Evolutionary conservation across 2,797 vertebrate genomes (phyloP), one percentile per base, ranked within the genome.

Genomic region (Lutra lutra): DNA sequence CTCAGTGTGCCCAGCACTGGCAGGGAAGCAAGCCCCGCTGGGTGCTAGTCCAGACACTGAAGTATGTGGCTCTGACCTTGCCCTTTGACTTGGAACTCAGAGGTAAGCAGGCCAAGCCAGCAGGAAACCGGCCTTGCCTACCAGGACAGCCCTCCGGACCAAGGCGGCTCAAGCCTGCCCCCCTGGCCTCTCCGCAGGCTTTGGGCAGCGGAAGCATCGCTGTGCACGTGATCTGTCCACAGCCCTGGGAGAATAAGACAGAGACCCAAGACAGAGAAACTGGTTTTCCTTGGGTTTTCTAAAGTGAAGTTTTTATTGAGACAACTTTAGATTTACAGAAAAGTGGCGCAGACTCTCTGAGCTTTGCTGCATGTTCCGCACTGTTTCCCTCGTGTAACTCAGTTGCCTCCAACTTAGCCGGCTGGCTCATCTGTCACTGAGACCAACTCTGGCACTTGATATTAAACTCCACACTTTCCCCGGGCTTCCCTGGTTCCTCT

Each of bases 341-440:
- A 66, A 4, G 35, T 46, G 23, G 5, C 58, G 72, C n/a, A 85
- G 89, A 29, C 27, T 25, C 27, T 10, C 13, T 25, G 29, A 25
- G 13, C 8, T n/a, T 38, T 29, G 25, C 54, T 10, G 17, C 17
- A 8, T 3, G 1, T 38, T 35, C 32, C 18, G 9, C 13, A 4
- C 68, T 60, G 15, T 4, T 3, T 25, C 35, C 11, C 32, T 6
- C 0, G 5, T 0, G 14, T 5, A 10, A 8, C 15, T 54, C 51
- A 1, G 17, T 54, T 54, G 5, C 51, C 51, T 54, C 51, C 43
- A 3, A 14, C 64, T 40, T 5, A n/a, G 3, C n/a, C 40, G 21
- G 40, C 6, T 6, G 62, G 75, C 9, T 18, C 54, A 21, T 29
- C 2, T 21, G 25, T 27, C 14, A 11, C 11, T 2, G 20, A 38